A percentile compares a stretch with the other conserved stretches of the same genome.
These are phyloP conservation scores for Holothuria glaberrima DNA, from an alignment of 35 echinoderm and acorn worm genomes.

Conservation along the genomic window DNA sequence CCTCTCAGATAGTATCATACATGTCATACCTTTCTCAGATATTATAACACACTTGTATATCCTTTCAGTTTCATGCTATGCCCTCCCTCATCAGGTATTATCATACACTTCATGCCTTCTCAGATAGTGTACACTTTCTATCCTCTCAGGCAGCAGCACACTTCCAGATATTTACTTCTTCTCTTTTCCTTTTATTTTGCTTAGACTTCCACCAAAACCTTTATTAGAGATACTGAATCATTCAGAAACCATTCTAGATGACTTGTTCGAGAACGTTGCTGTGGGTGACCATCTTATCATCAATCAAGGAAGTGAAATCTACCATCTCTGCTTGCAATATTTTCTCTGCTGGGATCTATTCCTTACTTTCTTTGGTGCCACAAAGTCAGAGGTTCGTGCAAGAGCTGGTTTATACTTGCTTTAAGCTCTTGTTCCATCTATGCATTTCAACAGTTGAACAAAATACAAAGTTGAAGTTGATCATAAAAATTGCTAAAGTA, in stretches of 20 bases:
- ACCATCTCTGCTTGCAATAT: slow-evolving; percentile 68
- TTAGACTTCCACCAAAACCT: slow-evolving; percentile 73
- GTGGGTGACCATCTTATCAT: slow-evolving; percentile 78
- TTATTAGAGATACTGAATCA: slow-evolving; percentile 70
- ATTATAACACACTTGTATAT: no score
- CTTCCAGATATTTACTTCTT: no score
- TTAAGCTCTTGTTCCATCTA: background rate
- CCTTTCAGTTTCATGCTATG: no score
- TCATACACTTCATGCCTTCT: no score
- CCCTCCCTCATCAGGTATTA: no score
- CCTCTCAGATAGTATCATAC: no score
- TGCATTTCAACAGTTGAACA: no score
- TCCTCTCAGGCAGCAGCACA: no score
- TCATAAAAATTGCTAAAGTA: no score
- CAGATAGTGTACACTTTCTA: no score
- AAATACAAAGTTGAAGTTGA: no score
- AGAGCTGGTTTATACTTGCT: background rate
- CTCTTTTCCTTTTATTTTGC: slow-evolving; percentile 21
- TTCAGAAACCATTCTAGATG: slow-evolving; percentile 63
- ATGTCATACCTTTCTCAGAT: no score
- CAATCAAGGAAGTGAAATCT: slow-evolving; percentile 72
- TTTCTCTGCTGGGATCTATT: slow-evolving; percentile 85
- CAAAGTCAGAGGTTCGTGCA: slow-evolving; percentile 72
- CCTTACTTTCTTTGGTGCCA: slow-evolving; percentile 76
- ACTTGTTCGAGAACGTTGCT: slow-evolving; percentile 58